Conservation (phyloP, 2,797 vertebrate genomes). For the Gephyroberyx darwinii region DNA sequence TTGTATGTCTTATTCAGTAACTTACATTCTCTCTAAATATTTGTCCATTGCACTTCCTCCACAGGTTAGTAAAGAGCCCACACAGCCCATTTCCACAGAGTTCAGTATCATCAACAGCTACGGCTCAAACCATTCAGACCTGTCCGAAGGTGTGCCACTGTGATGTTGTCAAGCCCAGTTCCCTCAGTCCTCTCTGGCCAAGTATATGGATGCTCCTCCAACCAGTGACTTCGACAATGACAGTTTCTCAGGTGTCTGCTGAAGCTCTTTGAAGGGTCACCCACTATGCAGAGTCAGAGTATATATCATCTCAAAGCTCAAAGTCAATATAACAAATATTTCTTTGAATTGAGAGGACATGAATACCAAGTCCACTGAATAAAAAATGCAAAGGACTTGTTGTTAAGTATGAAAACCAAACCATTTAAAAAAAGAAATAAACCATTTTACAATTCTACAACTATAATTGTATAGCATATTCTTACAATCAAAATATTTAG, state of each 20-base stretch:
- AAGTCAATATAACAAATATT: slow-evolving; percentile 10
- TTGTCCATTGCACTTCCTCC: neutral
- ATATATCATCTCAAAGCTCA: slow-evolving; percentile 24
- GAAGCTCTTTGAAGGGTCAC: slow-evolving; percentile 7
- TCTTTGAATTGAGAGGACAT: slow-evolving; percentile 15
- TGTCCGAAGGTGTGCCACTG: slow-evolving; percentile 83
- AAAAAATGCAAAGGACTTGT: slow-evolving; percentile 30
- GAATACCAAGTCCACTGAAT: slow-evolving; percentile 23
- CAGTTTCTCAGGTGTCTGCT: slow-evolving; percentile 34
- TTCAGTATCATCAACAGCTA: slow-evolving; percentile 78
- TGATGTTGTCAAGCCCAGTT: slow-evolving; percentile 53
- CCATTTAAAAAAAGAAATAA: slow-evolving; percentile 15
- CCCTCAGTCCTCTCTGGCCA: slow-evolving; percentile 17
- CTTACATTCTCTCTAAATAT: neutral
- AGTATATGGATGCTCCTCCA: slow-evolving; percentile 18
- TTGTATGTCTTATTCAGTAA: neutral
- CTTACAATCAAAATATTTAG: neutral
- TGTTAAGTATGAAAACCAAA: slow-evolving; percentile 25
- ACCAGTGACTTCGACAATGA: slow-evolving; percentile 16
- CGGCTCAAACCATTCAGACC: slow-evolving; percentile 82
- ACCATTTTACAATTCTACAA: neutral
- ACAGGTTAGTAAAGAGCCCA: slow-evolving; percentile 73
- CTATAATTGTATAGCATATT: neutral
- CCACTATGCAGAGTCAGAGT: slow-evolving; percentile 12
- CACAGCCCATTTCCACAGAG: slow-evolving; percentile 63